phyloP scores from a whole-genome alignment of 2,888 invertebrate genomes.

The Epsilonema sp. region DNA sequence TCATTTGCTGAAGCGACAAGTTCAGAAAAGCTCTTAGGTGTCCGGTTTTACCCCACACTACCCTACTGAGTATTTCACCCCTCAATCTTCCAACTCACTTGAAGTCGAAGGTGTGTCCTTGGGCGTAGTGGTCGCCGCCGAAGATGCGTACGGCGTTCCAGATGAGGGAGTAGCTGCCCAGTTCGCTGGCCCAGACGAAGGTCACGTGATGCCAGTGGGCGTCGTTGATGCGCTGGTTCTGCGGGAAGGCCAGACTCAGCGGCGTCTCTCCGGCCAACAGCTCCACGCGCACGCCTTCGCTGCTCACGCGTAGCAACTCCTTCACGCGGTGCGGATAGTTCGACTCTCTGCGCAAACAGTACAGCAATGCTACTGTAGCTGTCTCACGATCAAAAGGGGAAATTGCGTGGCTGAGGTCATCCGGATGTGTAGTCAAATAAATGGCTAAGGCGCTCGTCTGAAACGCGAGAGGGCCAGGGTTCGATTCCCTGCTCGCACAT shows the following conservation, averaged over 20 bases:
- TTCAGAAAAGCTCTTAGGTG: no score
- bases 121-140: slow-evolving; percentile 66
- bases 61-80: no score
- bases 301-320: slow-evolving; percentile 70
- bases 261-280: slow-evolving; percentile 49
- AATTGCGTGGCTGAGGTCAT: no score
- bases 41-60: no score
- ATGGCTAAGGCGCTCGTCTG: no score
- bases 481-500: no score
- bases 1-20: no score
- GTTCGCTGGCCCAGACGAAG: slow-evolving; percentile 73
- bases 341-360: slow-evolving; percentile 45
- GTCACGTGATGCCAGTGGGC: slow-evolving; percentile 47
- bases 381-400: no score
- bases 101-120: slow-evolving; percentile 55
- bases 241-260: slow-evolving; percentile 15
- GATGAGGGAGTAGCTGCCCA: slow-evolving; percentile 64
- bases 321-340: slow-evolving; percentile 48
- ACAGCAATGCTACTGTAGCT: no score
- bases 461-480: no score
- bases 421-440: no score
- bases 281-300: slow-evolving; percentile 74
- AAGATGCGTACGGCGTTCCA: slow-evolving; percentile 90
- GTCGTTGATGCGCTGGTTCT: slow-evolving; percentile 47
- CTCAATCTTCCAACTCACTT: no score